Conservation (phyloP, 2,113 vertebrate genomes). For the Nibea albiflora region DNA sequence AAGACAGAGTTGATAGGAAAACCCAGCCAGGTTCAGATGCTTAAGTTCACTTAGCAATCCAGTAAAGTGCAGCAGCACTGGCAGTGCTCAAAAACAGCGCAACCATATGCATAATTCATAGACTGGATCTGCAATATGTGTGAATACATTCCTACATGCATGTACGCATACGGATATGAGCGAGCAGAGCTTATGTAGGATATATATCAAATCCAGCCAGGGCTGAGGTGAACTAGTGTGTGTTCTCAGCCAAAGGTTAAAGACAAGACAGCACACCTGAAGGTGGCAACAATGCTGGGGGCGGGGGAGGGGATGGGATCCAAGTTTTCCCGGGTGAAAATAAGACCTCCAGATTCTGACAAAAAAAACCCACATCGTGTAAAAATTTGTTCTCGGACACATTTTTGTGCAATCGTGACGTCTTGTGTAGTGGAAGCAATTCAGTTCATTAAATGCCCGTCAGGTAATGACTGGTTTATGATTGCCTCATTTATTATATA, state of each 20-base stretch:
- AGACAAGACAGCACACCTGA: conserved; percentile 39
- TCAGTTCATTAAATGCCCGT: not conserved
- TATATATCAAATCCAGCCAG: conserved; percentile 60
- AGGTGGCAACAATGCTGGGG: conserved; percentile 19
- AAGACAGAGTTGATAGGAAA: conserved; percentile 52
- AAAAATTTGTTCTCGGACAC: not conserved
- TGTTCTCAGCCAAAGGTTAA: conserved; percentile 61
- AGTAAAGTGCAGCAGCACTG: conserved; percentile 56
- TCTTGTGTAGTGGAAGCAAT: not conserved
- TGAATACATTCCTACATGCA: conserved; percentile 62
- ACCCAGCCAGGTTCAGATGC: conserved; percentile 37
- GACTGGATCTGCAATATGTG: conserved; percentile 52
- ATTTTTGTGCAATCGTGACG: not conserved
- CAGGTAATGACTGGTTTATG: not conserved
- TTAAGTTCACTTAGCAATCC: conserved; percentile 50
- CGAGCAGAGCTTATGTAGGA: conserved; percentile 36
- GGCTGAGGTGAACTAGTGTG: conserved; percentile 39
- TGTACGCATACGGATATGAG: conserved; percentile 20
- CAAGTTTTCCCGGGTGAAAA: conserved; percentile 6
- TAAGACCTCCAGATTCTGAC: conserved; percentile 12
- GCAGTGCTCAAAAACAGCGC: conserved; percentile 41
- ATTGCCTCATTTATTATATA: not conserved
- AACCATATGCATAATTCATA: conserved; percentile 74
- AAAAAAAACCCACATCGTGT: not conserved
- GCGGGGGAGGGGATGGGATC: too few relatives aligned